Evolutionary conservation across 2,797 vertebrate genomes (phyloP), one percentile per base, ranked within the genome.

Genomic region (Neosilurus hyrtlii): DNA sequence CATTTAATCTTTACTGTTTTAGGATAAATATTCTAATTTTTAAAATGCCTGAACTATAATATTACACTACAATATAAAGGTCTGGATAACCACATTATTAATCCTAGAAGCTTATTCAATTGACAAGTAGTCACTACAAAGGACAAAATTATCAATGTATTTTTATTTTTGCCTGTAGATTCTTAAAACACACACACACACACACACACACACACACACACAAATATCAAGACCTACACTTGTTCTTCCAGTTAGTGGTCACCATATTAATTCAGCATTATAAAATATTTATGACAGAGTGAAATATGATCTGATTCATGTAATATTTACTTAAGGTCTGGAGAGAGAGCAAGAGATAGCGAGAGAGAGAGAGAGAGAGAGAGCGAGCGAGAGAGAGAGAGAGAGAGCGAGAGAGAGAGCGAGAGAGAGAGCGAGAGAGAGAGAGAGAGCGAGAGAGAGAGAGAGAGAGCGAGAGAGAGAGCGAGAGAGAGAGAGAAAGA

Each of bases 301-400:
- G 84, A 85, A 85, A 85, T 85, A 82, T 85, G 74, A 85, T 82
- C 84, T 79, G 80, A 85, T 82, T 85, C 84, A 85, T 85, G 84
- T 82, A 85, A 82, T 85, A 85, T 85, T 85, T 85, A 85, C 80
- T 82, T 82, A 82, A 85, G 84, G 80, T 85, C 79, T 84, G 18
- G 24, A 56, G 77, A 65, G 82, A 72, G 59, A 65, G 49, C 18
- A 12, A 24, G 74, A 24, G 65, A 35, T 52, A 68, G 78, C 35
- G 78, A 57, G 78, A 68, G 65, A 70, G 26, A 18, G 12, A 82
- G 70, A 67, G 62, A 62, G 54, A 66, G 14, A 49, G 22, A 63
- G 12, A 71, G 49, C 65, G 43, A 49, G 56, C 79, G 43, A 73
- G 74, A 20, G 52, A 76, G 73, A 77, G 73, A 74, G n/a, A 74